Evolutionary conservation across 2,113 vertebrate species (phyloP).

Genomic region (Gavialis gangeticus): DNA sequence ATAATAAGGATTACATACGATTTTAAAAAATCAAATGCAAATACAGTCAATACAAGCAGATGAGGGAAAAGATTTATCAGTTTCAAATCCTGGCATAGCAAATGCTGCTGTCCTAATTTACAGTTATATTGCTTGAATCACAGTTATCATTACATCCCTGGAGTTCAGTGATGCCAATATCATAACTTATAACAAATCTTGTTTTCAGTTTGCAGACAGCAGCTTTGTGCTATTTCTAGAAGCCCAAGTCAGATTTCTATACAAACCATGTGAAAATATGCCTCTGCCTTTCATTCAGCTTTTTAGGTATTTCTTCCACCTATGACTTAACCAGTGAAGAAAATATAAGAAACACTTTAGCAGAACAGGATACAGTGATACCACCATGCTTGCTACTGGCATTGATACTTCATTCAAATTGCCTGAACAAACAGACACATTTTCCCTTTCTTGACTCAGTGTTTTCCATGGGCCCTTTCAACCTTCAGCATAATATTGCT

Average conservation of each 20-base stretch:
- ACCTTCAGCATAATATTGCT: neutral
- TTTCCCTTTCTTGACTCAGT: neutral
- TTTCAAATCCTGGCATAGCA: neutral
- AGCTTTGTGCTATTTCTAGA: neutral
- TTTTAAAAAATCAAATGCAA: neutral
- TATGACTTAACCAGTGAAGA: fast-evolving
- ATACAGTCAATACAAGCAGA: neutral
- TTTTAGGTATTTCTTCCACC: fast-evolving
- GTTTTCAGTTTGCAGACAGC: fast-evolving
- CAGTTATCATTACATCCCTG: neutral
- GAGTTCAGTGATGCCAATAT: neutral
- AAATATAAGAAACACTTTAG: neutral
- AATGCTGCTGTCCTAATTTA: neutral
- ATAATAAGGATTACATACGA: neutral
- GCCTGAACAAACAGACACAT: neutral
- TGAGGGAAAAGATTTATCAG: neutral
- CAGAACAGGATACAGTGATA: neutral
- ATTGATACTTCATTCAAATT: fast-evolving
- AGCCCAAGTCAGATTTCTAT: neutral
- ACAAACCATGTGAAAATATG: neutral
- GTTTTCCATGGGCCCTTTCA: neutral
- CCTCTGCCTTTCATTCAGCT: fast-evolving
- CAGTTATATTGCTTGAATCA: neutral
- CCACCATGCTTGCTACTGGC: fast-evolving
- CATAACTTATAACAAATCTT: neutral